These are phyloP conservation scores for Tenodera sinensis DNA, from an alignment of 2,888 invertebrate species.

Conservation along the genomic window DNA sequence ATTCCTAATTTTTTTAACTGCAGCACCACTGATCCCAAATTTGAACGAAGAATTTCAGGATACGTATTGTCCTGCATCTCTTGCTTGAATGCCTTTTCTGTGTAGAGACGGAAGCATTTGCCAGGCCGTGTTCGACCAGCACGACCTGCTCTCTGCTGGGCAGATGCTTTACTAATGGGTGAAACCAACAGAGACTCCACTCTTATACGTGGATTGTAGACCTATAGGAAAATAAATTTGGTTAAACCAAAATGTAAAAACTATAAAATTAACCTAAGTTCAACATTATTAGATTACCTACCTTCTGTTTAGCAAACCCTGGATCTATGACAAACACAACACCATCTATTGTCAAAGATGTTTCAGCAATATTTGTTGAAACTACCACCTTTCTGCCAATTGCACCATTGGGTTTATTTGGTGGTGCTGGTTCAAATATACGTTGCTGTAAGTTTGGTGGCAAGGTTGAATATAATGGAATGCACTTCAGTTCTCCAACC, in stretches of 20 bases:
- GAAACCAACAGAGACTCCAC: slow-evolving; percentile 97
- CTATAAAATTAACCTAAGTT: not conserved
- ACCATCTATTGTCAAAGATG: slow-evolving; percentile 97
- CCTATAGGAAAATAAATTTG: slow-evolving; percentile 43
- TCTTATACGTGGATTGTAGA: slow-evolving; percentile 83
- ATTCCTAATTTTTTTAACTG: slow-evolving; percentile 98
- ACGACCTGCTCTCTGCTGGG: slow-evolving; percentile 96
- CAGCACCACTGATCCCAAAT: slow-evolving; percentile 94
- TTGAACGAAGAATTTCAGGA: slow-evolving; percentile 90
- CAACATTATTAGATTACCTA: slow-evolving; percentile 37
- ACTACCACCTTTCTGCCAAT: slow-evolving; percentile 93
- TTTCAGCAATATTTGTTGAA: slow-evolving; percentile 99
- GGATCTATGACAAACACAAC: slow-evolving; percentile 99
- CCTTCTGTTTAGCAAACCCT: slow-evolving; percentile 99
- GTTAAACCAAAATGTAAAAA: not conserved
- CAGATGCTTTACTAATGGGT: slow-evolving; percentile 97
- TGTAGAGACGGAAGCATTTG: slow-evolving; percentile 94
- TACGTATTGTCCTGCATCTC: slow-evolving; percentile 99
- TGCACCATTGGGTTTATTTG: slow-evolving; percentile 82
- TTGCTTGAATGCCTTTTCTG: slow-evolving; percentile 90
- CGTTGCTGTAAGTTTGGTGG: slow-evolving; percentile 96
- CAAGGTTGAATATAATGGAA: slow-evolving; percentile 96
- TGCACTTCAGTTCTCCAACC: slow-evolving; percentile 95
- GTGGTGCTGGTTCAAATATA: slow-evolving; percentile 96
- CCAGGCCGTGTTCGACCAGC: slow-evolving; percentile 98